Conservation (phyloP, 2,888 invertebrate species). For the Villa cingulata region DNA sequence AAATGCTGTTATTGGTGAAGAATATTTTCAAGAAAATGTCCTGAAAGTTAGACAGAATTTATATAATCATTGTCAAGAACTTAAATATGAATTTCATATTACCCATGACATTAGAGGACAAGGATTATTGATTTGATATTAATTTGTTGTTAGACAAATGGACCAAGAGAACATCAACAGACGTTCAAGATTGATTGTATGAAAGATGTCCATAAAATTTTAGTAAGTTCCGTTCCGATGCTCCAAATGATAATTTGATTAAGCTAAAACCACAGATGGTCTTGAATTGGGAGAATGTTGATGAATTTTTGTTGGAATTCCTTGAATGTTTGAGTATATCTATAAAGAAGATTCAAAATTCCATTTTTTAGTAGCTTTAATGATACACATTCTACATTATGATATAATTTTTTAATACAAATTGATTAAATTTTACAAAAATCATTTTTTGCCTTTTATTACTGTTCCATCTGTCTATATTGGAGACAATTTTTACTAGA, state of each 20-base stretch:
- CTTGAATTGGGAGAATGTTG: conserved; percentile 65
- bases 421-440: too few relatives aligned
- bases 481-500: too few relatives aligned
- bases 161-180: conserved; percentile 67
- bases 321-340: conserved; percentile 26
- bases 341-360: not conserved
- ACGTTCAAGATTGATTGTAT: conserved; percentile 68
- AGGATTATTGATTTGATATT: conserved; percentile 86
- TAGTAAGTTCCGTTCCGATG: conserved; percentile 85
- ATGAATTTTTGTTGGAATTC: conserved; percentile 49
- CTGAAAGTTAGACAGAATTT: conserved; percentile 68
- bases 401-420: too few relatives aligned
- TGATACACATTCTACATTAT: too few relatives aligned
- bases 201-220: conserved; percentile 64
- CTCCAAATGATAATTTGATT: conserved; percentile 81
- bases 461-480: too few relatives aligned
- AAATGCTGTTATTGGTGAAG: conserved; percentile 86
- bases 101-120: conserved; percentile 83
- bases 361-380: too few relatives aligned
- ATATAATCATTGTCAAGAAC: conserved; percentile 46
- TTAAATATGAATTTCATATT: conserved; percentile 60
- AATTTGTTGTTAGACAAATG: conserved; percentile 73
- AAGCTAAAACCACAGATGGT: conserved; percentile 96
- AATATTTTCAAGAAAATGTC: conserved; percentile 73
- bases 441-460: too few relatives aligned